These are phyloP conservation scores for Flabesymbios commensalis DNA, from an alignment of 2,888 invertebrate genomes.

Conservation along the genomic window DNA sequence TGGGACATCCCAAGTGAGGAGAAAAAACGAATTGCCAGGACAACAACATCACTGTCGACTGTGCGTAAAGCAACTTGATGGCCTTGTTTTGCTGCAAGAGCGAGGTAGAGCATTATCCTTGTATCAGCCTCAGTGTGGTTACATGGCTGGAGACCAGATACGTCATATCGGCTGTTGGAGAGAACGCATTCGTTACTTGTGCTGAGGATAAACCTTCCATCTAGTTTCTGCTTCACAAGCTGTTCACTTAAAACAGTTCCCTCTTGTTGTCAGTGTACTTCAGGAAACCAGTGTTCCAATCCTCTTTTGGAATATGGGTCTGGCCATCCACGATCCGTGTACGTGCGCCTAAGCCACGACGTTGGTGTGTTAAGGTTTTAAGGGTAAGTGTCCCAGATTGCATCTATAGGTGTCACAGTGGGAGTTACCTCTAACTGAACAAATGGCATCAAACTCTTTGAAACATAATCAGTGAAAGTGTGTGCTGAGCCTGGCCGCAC, in stretches of 20 bases:
- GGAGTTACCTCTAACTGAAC: neutral
- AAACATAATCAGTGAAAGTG: neutral
- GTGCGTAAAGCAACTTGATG: too few species aligned
- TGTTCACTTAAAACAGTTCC: neutral
- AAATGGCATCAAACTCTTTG: neutral
- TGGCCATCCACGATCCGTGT: neutral
- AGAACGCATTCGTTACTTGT: too few species aligned
- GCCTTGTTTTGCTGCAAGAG: too few species aligned
- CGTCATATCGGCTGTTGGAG: too few species aligned
- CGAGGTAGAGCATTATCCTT: too few species aligned
- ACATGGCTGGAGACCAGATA: too few species aligned
- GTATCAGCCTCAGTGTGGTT: too few species aligned
- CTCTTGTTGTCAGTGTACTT: neutral
- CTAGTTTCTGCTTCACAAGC: neutral
- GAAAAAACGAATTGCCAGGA: too few species aligned
- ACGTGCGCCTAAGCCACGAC: neutral
- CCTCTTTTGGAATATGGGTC: neutral
- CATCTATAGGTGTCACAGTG: neutral
- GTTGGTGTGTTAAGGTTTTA: neutral
- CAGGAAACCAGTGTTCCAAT: constrained; percentile 1
- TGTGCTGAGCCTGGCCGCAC: neutral
- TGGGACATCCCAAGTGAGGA: too few species aligned
- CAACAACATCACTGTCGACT: too few species aligned
- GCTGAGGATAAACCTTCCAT: neutral
- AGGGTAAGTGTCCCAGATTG: neutral